These are phyloP conservation scores for Marronus borbonicus DNA, from an alignment of 2,888 invertebrate genomes.

Conservation along the genomic window DNA sequence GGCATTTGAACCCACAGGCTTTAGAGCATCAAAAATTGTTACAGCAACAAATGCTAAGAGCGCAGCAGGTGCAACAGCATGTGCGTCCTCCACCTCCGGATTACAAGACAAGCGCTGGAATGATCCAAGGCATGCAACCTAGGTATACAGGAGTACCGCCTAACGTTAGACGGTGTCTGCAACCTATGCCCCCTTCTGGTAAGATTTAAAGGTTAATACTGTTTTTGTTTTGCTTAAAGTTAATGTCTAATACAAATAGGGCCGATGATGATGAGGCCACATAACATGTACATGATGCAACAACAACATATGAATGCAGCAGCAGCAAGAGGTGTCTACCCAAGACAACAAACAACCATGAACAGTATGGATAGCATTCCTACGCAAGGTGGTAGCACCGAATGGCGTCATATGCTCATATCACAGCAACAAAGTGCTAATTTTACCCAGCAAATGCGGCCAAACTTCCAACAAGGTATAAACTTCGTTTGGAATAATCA, in stretches of 20 bases:
- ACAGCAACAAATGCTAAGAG: constrained; percentile 74
- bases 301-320: constrained; percentile 70
- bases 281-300: constrained; percentile 76
- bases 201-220: constrained; percentile 53
- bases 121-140: constrained; percentile 67
- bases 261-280: constrained; percentile 82
- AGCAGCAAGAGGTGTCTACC: constrained; percentile 68
- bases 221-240: neutral
- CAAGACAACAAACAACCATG: constrained; percentile 75
- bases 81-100: constrained; percentile 88
- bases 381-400: constrained; percentile 71
- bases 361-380: constrained; percentile 68
- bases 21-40: constrained; percentile 68
- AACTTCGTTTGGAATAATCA: neutral
- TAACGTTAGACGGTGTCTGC: constrained; percentile 76
- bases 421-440: constrained; percentile 72
- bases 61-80: constrained; percentile 70
- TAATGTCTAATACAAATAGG: constrained; percentile 66
- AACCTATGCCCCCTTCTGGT: constrained; percentile 82
- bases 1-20: constrained; percentile 63
- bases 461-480: constrained; percentile 72
- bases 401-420: constrained; percentile 80
- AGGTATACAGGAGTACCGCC: constrained; percentile 69
- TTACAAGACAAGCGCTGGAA: constrained; percentile 81
- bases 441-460: constrained; percentile 71